phyloP scores from a whole-genome alignment of 2,113 vertebrate species.

The Hoplias malabaricus region DNA sequence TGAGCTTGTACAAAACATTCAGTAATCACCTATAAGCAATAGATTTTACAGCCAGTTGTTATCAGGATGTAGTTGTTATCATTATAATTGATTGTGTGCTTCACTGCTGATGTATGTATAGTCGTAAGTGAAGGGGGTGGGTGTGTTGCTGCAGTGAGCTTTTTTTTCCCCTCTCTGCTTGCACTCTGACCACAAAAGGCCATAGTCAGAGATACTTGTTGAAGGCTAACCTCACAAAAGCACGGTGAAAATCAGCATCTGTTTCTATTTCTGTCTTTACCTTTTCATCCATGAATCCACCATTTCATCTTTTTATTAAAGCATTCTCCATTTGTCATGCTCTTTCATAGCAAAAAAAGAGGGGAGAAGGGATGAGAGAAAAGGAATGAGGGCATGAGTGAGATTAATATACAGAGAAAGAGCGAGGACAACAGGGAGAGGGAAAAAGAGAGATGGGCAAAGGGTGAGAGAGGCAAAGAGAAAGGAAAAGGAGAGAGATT shows the following conservation, averaged over 20 bases:
- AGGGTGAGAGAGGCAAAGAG: too few relatives aligned
- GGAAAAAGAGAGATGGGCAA: background rate
- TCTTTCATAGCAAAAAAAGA: background rate
- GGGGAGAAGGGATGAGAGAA: too few relatives aligned
- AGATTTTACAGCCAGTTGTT: background rate
- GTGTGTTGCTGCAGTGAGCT: background rate
- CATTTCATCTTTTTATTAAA: background rate
- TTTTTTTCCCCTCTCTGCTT: background rate
- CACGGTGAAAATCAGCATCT: background rate
- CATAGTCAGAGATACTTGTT: background rate
- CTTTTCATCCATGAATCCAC: too few relatives aligned
- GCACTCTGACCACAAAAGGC: too few relatives aligned
- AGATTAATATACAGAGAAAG: too few relatives aligned
- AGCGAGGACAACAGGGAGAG: background rate
- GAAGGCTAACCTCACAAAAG: background rate
- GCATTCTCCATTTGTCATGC: background rate
- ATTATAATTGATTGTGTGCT: background rate
- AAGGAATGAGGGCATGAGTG: background rate
- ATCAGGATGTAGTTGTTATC: conserved; percentile 9
- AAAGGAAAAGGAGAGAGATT: too few relatives aligned
- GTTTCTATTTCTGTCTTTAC: too few relatives aligned
- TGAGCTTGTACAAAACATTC: too few relatives aligned
- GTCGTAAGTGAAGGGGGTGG: background rate
- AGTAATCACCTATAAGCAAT: conserved; percentile 23
- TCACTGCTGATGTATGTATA: background rate